Percentiles rank a stretch among this genome's conserved stretches.
Evolutionary conservation across 1,140 invertebrate species (phyloP).

Genomic region (Ceratosolen solmsi): DNA sequence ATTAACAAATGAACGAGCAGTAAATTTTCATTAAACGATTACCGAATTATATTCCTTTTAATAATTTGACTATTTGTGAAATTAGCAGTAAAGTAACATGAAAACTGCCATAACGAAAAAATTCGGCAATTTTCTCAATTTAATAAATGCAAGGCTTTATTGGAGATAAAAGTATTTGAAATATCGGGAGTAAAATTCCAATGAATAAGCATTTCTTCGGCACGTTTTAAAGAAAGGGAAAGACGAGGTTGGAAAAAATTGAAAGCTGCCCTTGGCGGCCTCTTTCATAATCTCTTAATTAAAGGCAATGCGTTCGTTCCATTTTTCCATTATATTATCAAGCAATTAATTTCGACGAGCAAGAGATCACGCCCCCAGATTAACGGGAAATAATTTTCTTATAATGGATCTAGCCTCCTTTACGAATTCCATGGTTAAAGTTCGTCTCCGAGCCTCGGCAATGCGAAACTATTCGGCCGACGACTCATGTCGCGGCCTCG

Average conservation of each 20-base stretch:
- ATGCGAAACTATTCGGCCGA: not conserved
- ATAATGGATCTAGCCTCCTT: not conserved
- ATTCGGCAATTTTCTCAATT: too few relatives aligned
- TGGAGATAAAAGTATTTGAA: not conserved
- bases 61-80: too few relatives aligned
- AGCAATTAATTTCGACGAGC: conserved; percentile 7
- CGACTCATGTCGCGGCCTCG: not conserved
- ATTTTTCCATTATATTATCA: not conserved
- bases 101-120: too few relatives aligned
- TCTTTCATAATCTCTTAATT: not conserved
- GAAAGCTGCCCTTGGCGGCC: not conserved
- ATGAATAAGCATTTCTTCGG: not conserved
- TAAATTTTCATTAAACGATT: not conserved
- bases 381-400: not conserved
- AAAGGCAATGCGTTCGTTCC: not conserved
- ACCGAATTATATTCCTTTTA: too few relatives aligned
- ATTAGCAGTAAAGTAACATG: too few relatives aligned
- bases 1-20: not conserved
- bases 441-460: not conserved
- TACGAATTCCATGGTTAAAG: not conserved
- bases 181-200: not conserved
- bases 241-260: not conserved
- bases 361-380: not conserved
- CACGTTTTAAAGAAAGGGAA: not conserved
- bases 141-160: not conserved